Percentiles rank a stretch among this genome's conserved stretches.
Conservation (phyloP, 2,888 invertebrate species). For the Hyposoter didymator region DNA sequence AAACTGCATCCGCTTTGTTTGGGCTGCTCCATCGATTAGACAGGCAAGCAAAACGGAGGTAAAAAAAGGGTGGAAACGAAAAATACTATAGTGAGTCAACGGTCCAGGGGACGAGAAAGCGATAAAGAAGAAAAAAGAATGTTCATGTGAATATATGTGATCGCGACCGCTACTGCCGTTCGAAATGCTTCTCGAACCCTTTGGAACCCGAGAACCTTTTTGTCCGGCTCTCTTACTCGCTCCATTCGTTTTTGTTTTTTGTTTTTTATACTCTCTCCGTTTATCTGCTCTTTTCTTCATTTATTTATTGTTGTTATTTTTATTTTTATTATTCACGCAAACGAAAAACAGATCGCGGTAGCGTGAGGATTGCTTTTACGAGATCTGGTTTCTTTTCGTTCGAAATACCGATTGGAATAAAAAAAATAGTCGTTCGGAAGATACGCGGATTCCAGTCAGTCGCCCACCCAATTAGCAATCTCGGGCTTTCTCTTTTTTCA, state of each 20-base stretch:
- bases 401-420: slow-evolving; percentile 26
- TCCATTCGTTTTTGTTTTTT: slow-evolving; percentile 31
- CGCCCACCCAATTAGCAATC: slow-evolving; percentile 70
- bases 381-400: slow-evolving; percentile 19
- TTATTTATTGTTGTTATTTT: slow-evolving; percentile 26
- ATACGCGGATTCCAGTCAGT: slow-evolving; percentile 31
- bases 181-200: slow-evolving; percentile 23
- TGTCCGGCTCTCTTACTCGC: slow-evolving; percentile 32
- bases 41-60: slow-evolving; percentile 15
- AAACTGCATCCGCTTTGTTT: background rate
- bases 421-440: slow-evolving; percentile 28
- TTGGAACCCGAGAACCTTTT: slow-evolving; percentile 53
- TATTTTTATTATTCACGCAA: slow-evolving; percentile 35
- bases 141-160: slow-evolving; percentile 51
- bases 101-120: slow-evolving; percentile 38
- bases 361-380: slow-evolving; percentile 38
- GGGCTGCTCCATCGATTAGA: slow-evolving; percentile 27
- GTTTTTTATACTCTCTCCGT: slow-evolving; percentile 37
- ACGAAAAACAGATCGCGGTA: slow-evolving; percentile 57
- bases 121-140: slow-evolving; percentile 43
- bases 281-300: slow-evolving; percentile 36
- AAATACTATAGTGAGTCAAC: slow-evolving; percentile 38
- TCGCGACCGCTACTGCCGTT: slow-evolving; percentile 42
- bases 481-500: slow-evolving; percentile 58
- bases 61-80: slow-evolving; percentile 43